Percentiles rank a stretch among this genome's conserved stretches.
Conservation (phyloP, 2,113 vertebrate genomes). For the Pteruthius melanotis region DNA sequence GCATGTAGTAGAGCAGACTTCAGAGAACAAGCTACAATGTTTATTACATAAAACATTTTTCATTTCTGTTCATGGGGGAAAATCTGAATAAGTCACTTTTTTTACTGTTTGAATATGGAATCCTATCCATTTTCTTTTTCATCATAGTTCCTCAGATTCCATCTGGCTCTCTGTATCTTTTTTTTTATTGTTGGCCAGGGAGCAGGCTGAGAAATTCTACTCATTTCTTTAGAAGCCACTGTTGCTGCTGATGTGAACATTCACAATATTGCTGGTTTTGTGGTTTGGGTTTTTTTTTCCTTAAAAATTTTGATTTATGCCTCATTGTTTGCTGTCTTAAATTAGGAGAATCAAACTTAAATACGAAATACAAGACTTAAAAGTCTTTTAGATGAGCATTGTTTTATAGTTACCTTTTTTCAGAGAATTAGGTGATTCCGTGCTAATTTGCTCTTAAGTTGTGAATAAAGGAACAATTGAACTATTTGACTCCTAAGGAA, state of each 20-base stretch:
- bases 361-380: neutral
- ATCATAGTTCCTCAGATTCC: neutral
- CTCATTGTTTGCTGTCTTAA: neutral
- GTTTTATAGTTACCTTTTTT: neutral
- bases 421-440: neutral
- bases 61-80: neutral
- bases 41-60: neutral
- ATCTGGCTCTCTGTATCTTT: neutral
- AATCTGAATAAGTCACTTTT: neutral
- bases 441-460: neutral
- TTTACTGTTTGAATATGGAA: neutral
- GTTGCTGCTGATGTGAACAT: neutral
- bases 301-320: neutral
- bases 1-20: neutral
- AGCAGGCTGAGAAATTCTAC: accelerated
- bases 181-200: neutral
- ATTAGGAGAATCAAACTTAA: neutral
- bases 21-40: neutral
- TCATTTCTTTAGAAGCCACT: neutral
- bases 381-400: neutral
- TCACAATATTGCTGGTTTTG: neutral
- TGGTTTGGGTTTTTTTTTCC: neutral
- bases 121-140: neutral
- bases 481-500: neutral
- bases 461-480: neutral